Conservation (phyloP, 2,113 vertebrate genomes). For the Oncorhynchus mykiss region DNA sequence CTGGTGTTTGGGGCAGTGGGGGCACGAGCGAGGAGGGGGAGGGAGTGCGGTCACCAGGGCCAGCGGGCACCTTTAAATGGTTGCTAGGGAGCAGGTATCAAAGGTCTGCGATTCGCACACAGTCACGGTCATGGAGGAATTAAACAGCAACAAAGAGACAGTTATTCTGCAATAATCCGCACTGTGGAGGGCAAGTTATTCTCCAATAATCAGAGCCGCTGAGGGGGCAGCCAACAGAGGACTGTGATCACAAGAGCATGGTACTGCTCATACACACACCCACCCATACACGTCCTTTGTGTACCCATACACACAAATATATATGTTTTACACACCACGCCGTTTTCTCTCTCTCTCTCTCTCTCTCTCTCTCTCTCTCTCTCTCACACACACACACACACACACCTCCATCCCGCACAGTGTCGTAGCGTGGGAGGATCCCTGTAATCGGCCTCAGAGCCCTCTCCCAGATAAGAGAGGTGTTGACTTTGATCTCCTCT, state of each 20-base stretch:
- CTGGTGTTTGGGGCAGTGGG: constrained; percentile 87
- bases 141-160: constrained; percentile 99
- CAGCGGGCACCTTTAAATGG: constrained; percentile 85
- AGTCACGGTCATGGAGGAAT: constrained; percentile 99
- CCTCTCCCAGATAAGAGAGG: not conserved
- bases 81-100: constrained; percentile 98
- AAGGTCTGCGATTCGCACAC: constrained; percentile 87
- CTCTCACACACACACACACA: constrained; percentile 20
- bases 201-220: constrained; percentile 64
- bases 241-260: constrained; percentile 97
- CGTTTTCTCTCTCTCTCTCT: no score
- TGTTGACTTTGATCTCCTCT: constrained; percentile 33
- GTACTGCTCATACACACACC: constrained; percentile 63
- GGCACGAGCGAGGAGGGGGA: constrained; percentile 79
- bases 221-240: constrained; percentile 45
- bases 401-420: constrained; percentile 28
- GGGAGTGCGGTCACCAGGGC: constrained; percentile 87
- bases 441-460: not conserved
- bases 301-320: no score
- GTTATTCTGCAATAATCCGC: constrained; percentile 98
- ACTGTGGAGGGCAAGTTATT: constrained; percentile 84
- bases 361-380: not conserved
- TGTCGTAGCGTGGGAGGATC: constrained; percentile 14
- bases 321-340: no score
- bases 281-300: no score